Percentiles rank a stretch among this genome's conserved stretches.
These are phyloP conservation scores for Propithecus perrieri DNA, from an alignment of 2,797 vertebrate genomes.

Conservation along the genomic window DNA sequence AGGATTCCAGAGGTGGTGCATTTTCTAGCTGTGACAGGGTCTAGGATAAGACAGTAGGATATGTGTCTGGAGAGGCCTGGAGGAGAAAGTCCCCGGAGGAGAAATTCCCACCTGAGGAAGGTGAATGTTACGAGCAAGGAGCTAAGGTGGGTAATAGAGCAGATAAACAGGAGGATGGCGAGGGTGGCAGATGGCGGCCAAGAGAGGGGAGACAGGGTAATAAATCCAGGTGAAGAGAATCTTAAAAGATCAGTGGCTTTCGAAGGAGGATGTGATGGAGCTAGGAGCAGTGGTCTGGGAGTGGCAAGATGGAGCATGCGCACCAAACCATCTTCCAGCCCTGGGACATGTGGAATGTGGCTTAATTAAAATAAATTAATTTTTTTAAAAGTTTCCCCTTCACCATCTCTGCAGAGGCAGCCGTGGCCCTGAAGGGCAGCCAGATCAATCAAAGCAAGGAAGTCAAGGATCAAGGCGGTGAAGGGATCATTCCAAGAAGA, in stretches of 20 bases:
- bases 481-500: not conserved
- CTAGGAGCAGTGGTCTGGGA: not conserved
- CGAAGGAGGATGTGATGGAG: not conserved
- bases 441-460: not conserved
- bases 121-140: not conserved
- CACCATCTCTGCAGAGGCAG: not conserved
- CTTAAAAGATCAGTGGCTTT: not conserved
- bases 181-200: not conserved
- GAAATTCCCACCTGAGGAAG: not conserved
- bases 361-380: constrained; percentile 6
- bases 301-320: not conserved
- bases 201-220: not conserved
- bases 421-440: not conserved
- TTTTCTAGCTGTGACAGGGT: not conserved
- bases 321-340: not conserved
- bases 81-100: not conserved
- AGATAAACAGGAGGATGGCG: not conserved
- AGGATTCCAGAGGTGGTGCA: not conserved
- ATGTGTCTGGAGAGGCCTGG: not conserved
- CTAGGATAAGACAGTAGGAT: not conserved
- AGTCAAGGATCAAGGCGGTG: not conserved
- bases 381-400: not conserved
- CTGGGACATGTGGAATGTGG: not conserved
- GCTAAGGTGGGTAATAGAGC: no score
- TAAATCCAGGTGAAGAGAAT: not conserved